Evolutionary conservation across 2,797 vertebrate genomes (phyloP).

Genomic region (Molossus molossus): DNA sequence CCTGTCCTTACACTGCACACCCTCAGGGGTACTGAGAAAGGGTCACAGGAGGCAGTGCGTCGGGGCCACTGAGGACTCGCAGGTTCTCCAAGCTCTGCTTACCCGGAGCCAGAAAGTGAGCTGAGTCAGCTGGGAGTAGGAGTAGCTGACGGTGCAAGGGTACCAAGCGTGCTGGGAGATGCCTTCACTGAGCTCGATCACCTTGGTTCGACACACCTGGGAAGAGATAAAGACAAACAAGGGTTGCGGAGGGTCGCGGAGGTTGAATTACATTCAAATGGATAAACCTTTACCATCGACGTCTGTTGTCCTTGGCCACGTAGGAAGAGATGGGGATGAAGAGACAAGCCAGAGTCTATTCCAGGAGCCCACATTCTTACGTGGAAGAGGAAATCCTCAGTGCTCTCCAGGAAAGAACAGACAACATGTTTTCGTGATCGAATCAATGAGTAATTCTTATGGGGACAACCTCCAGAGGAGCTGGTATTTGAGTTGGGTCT

Average conservation of each 20-base stretch:
- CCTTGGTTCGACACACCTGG: slow-evolving; percentile 96
- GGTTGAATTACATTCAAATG: neutral
- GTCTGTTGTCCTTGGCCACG: neutral
- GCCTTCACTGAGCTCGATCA: slow-evolving; percentile 95
- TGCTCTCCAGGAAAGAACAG: neutral
- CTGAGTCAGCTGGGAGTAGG: slow-evolving; percentile 90
- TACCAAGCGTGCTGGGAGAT: slow-evolving; percentile 98
- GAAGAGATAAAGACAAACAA: slow-evolving; percentile 58
- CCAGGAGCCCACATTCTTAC: neutral
- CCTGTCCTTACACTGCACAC: neutral
- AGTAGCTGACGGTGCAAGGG: slow-evolving; percentile 92
- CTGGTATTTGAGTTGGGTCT: neutral
- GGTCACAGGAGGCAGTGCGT: neutral
- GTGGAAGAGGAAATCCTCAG: neutral
- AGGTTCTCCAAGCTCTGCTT: slow-evolving; percentile 76
- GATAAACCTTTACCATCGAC: neutral
- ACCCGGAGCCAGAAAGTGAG: slow-evolving; percentile 96
- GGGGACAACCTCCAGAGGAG: neutral
- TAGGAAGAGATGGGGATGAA: neutral
- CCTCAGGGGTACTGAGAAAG: neutral
- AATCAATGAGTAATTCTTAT: neutral
- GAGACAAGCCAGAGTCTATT: neutral
- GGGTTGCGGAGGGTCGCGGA: neutral
- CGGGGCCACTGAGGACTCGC: neutral
- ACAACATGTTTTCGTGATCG: neutral